Conservation (phyloP, 2,888 invertebrate genomes). For the Chorisops tibialis region DNA sequence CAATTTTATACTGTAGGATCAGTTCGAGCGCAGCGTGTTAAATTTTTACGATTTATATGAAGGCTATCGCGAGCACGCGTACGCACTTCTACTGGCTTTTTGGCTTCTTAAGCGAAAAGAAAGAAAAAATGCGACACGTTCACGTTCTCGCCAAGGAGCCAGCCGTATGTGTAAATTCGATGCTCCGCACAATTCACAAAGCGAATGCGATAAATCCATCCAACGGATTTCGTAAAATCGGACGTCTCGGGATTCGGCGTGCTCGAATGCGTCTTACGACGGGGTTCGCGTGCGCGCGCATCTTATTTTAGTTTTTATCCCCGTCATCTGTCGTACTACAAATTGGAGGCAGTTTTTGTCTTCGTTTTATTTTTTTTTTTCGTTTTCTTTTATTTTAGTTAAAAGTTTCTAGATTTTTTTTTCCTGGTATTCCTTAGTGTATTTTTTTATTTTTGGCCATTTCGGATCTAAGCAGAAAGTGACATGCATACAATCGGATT, state of each 20-base stretch:
- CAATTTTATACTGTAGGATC: no score
- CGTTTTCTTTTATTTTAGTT: no score
- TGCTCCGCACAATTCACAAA: no score
- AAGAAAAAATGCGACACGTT: background rate
- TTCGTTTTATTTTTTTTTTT: no score
- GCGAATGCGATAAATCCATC: constrained; percentile 19
- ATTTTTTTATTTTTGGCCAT: background rate
- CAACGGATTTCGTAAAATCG: constrained; percentile 25
- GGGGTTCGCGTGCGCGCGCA: constrained; percentile 26
- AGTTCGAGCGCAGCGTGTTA: no score
- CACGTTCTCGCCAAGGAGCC: constrained; percentile 18
- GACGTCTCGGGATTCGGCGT: background rate
- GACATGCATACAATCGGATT: constrained; percentile 5
- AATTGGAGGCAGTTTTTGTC: no score
- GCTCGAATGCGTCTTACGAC: background rate
- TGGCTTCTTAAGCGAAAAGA: no score
- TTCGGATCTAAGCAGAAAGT: background rate
- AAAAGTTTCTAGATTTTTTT: constrained; percentile 24
- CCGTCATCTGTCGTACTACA: background rate
- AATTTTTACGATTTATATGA: no score
- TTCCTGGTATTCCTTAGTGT: background rate
- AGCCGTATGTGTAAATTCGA: background rate
- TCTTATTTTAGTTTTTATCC: constrained; percentile 29
- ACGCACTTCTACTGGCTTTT: background rate
- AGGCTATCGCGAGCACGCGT: constrained; percentile 11